A percentile compares a stretch with the other conserved stretches of the same genome.
phyloP scores from a whole-genome alignment of 2,113 vertebrate genomes.

The Phoxinus phoxinus region DNA sequence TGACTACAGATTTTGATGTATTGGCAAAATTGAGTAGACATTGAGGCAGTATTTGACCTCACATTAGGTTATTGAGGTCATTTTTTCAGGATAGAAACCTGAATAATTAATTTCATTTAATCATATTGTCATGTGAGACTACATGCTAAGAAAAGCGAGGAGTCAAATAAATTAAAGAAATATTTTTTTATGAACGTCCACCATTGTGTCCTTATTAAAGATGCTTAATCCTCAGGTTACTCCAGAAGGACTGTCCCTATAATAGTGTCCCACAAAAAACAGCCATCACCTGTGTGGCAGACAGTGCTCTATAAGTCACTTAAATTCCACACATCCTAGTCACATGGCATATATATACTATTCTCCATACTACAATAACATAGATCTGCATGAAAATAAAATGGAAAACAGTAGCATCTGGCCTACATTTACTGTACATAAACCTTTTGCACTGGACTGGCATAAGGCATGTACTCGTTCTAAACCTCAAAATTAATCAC shows the following conservation, averaged over 20 bases:
- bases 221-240: not conserved
- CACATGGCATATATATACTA: not conserved
- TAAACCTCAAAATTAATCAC: constrained; percentile 73
- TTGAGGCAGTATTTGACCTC: not conserved
- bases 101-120: constrained; percentile 23
- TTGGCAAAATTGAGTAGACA: not conserved
- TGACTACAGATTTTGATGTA: constrained; percentile 7
- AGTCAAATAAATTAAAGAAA: not conserved
- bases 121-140: not conserved
- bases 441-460: constrained; percentile 3
- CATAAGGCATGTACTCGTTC: constrained; percentile 50
- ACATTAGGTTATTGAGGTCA: not conserved
- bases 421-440: constrained; percentile 22
- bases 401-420: not conserved
- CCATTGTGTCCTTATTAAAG: constrained; percentile 17
- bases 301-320: constrained; percentile 1
- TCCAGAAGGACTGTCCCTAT: not conserved
- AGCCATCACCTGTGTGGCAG: not conserved
- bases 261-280: constrained; percentile 16
- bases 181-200: not conserved
- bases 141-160: not conserved
- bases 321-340: not conserved
- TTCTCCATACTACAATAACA: not conserved
- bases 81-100: not conserved
- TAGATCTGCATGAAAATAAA: not conserved